Percentiles rank a stretch among this genome's conserved stretches.
These are phyloP conservation scores for Hemiprocne comata DNA, from an alignment of 2,113 vertebrate species.

Conservation along the genomic window DNA sequence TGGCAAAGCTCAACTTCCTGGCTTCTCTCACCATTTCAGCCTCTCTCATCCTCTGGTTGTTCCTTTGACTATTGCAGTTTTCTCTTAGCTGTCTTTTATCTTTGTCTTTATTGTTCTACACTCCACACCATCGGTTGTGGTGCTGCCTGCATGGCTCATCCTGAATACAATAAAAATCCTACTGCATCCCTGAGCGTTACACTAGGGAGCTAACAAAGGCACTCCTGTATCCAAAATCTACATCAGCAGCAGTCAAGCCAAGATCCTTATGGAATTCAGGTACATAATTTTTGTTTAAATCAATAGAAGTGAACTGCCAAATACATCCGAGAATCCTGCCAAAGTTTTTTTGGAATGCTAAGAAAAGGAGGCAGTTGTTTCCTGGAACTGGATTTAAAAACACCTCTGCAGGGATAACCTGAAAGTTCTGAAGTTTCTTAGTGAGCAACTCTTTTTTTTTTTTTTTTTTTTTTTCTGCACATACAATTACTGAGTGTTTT, in stretches of 20 bases:
- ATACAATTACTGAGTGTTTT: conserved; percentile 32
- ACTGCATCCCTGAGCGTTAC: not conserved
- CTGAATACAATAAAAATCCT: conserved; percentile 50
- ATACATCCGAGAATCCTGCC: conserved; percentile 2
- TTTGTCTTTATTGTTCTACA: conserved; percentile 37
- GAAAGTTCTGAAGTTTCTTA: conserved; percentile 29
- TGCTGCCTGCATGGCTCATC: conserved; percentile 56
- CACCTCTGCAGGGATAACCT: conserved; percentile 33
- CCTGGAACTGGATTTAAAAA: conserved; percentile 36
- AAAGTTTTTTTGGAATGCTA: conserved; percentile 15
- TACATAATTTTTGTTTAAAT: conserved; percentile 50
- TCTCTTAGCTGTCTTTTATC: conserved; percentile 17
- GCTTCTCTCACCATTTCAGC: not conserved
- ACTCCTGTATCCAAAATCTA: conserved; percentile 21
- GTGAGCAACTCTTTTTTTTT: not conserved
- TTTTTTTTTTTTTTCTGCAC: not conserved
- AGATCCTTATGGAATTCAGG: conserved; percentile 22
- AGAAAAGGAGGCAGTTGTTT: conserved; percentile 24
- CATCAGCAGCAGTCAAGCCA: conserved; percentile 17
- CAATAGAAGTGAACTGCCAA: conserved; percentile 31
- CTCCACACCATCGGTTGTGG: conserved; percentile 22
- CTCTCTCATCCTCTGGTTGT: not conserved
- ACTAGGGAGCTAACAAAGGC: not conserved
- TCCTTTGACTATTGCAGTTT: not conserved
- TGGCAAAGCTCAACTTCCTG: conserved; percentile 4